Base-by-base conservation (phyloP, 1,140 invertebrate genomes). In the Procambarus virginalis region DNA sequence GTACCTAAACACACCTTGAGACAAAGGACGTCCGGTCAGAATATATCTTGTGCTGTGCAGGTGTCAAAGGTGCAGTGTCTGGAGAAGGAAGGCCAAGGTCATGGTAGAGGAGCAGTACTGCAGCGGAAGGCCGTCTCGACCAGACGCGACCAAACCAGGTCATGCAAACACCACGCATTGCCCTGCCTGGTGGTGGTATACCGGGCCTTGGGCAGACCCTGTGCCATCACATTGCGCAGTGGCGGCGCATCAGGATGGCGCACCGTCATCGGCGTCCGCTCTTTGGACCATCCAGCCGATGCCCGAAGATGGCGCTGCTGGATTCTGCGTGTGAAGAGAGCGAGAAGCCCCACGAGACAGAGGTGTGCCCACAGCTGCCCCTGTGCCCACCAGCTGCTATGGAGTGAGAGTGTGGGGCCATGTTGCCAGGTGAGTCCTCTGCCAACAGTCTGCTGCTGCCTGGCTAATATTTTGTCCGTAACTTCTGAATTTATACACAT, bases 121-220 rank as follows among this genome's bases (percentile, higher is more conserved):
- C 93, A 95, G 95, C 91, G 92, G n/a, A n/a, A n/a, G 93, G 17
- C 94, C 94, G 22, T 92, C 93, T 5, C 96, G 95, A 92, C 96
- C 96, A 0, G 94, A 95, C n/a, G n/a, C 51, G 94, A 95, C 58
- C 94, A 95, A 89, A 94, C 95, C 60, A 94, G 95, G 20, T 93
- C 94, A 9, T 97, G 97, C 92, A 97, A 96, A 93, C 94, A 94
- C 58, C 96, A 96, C 91, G 95, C 95, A n/a, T 0, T 97, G 97
- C 93, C 96, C 96, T 5, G 96, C 96, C 0, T 96, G 96, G 95
- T 96, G 94, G 93, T 91, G 89, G 90, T 90, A n/a, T n/a, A n/a
- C 91, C 0, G 97, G 97, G 2, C 96, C 96, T 0, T 98, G n/a
- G 97, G 97, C 96, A 97, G 92, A n/a, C 95, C 96, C 90, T 98